These are phyloP conservation scores for Tigriopus californicus DNA, from an alignment of 2,888 invertebrate species.

Conservation along the genomic window DNA sequence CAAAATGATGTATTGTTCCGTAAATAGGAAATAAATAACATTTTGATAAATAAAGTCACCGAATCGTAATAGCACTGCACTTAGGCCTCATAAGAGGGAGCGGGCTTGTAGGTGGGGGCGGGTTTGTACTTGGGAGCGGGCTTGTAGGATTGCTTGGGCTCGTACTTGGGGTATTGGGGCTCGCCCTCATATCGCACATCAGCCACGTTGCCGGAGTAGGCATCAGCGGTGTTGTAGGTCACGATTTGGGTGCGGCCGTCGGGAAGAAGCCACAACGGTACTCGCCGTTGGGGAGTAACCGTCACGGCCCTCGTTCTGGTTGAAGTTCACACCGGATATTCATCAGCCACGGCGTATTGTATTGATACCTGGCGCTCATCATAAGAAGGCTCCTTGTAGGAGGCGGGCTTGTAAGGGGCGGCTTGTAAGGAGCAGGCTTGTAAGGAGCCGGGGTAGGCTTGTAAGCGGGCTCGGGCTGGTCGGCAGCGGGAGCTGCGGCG, in stretches of 20 bases:
- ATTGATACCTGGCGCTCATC: not conserved
- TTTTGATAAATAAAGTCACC: no score
- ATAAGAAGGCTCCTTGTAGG: not conserved
- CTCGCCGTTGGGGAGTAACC: not conserved
- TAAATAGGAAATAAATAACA: no score
- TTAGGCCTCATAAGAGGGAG: not conserved
- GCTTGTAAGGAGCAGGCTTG: no score
- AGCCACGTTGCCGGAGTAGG: not conserved
- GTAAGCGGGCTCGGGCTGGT: no score
- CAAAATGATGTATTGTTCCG: no score
- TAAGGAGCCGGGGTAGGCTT: no score
- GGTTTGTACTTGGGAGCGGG: slow-evolving; percentile 6
- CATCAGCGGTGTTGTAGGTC: not conserved
- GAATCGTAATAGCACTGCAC: no score
- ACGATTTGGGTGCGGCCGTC: slow-evolving; percentile 6
- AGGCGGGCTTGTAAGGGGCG: not conserved
- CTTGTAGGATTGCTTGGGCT: no score
- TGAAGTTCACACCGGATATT: not conserved
- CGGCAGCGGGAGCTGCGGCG: no score
- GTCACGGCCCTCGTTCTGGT: no score
- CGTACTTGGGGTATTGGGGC: not conserved
- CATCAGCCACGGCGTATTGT: slow-evolving; percentile 6
- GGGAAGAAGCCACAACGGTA: slow-evolving; percentile 6
- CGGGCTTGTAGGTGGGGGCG: not conserved
- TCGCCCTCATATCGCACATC: slow-evolving; percentile 3